phyloP scores from a whole-genome alignment of 2,888 invertebrate species.

The Nemurella pictetii region DNA sequence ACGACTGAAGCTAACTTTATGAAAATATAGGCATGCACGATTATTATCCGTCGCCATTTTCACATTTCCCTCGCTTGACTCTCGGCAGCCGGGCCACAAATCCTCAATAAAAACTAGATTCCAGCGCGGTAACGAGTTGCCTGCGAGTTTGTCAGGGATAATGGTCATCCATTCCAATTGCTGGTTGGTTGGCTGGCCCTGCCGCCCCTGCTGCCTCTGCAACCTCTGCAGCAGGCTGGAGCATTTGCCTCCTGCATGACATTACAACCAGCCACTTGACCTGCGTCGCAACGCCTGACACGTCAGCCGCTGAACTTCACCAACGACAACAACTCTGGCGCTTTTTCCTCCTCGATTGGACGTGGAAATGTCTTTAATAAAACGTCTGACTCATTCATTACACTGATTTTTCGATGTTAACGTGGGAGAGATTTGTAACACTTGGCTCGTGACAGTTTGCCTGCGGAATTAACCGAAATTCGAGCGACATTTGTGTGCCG shows the following conservation, averaged over 20 bases:
- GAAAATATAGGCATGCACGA: neutral
- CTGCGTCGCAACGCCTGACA: neutral
- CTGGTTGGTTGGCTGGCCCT: too few species aligned
- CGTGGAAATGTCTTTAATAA: slow-evolving; percentile 6
- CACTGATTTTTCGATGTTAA: slow-evolving; percentile 5
- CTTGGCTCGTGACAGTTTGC: neutral
- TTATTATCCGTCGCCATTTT: neutral
- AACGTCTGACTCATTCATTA: slow-evolving; percentile 24
- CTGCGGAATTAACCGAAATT: neutral
- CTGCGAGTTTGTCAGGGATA: slow-evolving; percentile 1
- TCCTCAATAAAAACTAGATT: neutral
- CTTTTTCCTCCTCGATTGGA: neutral
- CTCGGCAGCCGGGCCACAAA: neutral
- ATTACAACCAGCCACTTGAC: slow-evolving; percentile 22
- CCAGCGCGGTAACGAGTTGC: neutral
- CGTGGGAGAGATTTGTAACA: slow-evolving; percentile 22
- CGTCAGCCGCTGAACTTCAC: neutral
- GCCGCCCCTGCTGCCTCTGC: too few species aligned
- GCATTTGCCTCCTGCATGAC: neutral
- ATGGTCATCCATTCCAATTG: slow-evolving; percentile 22
- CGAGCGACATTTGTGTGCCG: neutral
- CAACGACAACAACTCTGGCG: too few species aligned
- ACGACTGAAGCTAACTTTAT: slow-evolving; percentile 4
- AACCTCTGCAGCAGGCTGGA: neutral
- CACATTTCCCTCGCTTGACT: neutral